Evolutionary conservation across 2,888 invertebrate genomes (phyloP), one percentile per base, ranked within the genome.

Genomic region (Tetragonula carbonaria): DNA sequence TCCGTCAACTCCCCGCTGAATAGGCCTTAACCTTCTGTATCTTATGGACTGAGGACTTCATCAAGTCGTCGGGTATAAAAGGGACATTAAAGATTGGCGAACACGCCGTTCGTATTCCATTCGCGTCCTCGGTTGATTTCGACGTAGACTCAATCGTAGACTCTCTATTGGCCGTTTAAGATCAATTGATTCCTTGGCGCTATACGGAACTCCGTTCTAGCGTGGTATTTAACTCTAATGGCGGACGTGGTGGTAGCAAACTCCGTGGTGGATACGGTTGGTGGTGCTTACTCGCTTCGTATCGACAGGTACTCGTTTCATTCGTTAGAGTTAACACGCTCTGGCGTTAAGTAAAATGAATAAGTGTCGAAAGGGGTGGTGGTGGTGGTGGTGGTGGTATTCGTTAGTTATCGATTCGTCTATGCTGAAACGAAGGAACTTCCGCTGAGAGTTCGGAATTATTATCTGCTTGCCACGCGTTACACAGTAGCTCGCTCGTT

Each of bases 401-500:
- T 51, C 16, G 33, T 45, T 33, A 21, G 18, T 13, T 59, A 82
- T 75, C 82, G 59, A 75, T 67, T 72, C 55, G 71, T 4, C 59
- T 28, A 33, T 23, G 14, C 16, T 59, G 57, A 59, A 59, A 57
- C 50, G 55, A 57, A 21, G 81, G 45, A 75, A 68, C 72, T 68
- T 67, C 38, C 53, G 74, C 55, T 18, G 55, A 33, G 38, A 66
- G 82, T 82, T 72, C 50, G 71, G 66, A 72, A 82, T 82, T 72
- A 75, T 82, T 82, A 82, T 67, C 53, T 59, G 33, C 33, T 53
- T 14, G 82, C 13, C 73, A n/a, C 51, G n/a, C 51, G 74, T 57
- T 72, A 82, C 80, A 55, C 62, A 74, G 45, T 51, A 50, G 51
- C 70, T 79, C 50, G 65, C 63, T 80, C 71, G 80, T 79, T 72